phyloP scores from a whole-genome alignment of 1,140 invertebrate species.

The Stegodyphus mimosarum region DNA sequence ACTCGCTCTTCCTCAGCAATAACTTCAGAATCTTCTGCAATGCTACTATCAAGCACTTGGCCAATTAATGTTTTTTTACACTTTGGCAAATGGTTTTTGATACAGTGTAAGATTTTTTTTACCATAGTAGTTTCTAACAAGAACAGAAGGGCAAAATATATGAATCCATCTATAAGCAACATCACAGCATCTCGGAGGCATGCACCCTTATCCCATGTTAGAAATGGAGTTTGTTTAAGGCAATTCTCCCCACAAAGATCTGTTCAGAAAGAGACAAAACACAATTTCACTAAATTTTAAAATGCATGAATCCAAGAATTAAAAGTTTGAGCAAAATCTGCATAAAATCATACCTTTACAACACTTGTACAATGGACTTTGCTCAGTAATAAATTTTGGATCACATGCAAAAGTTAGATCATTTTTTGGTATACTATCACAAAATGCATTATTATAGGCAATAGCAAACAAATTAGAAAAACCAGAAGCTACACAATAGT shows the following conservation, averaged over 20 bases:
- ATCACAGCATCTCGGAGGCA: slow-evolving; percentile 40
- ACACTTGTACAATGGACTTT: slow-evolving; percentile 30
- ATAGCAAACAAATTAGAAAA: slow-evolving; percentile 31
- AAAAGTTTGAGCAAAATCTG: no score
- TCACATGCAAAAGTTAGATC: slow-evolving; percentile 21
- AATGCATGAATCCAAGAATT: no score
- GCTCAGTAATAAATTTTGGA: neutral
- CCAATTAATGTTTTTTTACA: neutral
- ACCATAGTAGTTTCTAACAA: slow-evolving; percentile 37
- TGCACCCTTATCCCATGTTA: slow-evolving; percentile 13
- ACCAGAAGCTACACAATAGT: slow-evolving; percentile 16
- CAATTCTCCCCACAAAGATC: slow-evolving; percentile 41
- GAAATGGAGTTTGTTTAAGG: neutral
- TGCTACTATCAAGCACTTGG: neutral
- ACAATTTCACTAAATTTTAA: no score
- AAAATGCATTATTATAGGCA: slow-evolving; percentile 34
- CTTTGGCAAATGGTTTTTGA: neutral
- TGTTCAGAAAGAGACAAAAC: neutral
- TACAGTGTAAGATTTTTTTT: neutral
- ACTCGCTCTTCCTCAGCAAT: slow-evolving; percentile 18
- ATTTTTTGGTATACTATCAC: slow-evolving; percentile 13
- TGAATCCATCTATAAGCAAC: slow-evolving; percentile 43
- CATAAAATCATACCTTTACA: slow-evolving; percentile 32
- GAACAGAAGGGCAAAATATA: slow-evolving; percentile 52
- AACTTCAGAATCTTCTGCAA: slow-evolving; percentile 39